phyloP scores from a whole-genome alignment of 2,113 vertebrate species.

The Podiceps cristatus region DNA sequence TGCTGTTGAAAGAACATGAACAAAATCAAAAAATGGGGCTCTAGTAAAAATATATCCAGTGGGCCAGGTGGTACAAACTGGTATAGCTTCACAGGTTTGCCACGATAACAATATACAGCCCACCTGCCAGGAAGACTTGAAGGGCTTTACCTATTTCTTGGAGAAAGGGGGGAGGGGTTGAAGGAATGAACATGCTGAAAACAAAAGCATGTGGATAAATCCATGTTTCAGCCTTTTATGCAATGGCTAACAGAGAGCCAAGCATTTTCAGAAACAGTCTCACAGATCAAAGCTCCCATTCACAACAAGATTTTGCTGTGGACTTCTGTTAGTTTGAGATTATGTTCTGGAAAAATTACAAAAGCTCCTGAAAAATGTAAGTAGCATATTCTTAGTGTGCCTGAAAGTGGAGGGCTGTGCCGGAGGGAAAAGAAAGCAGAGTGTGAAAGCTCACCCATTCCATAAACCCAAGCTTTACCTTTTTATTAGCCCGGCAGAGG shows the following conservation, averaged over 20 bases:
- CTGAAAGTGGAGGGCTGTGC: neutral
- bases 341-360: neutral
- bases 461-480: neutral
- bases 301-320: neutral
- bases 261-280: neutral
- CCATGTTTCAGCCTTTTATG: neutral
- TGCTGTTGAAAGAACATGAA: neutral
- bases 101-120: neutral
- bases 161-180: neutral
- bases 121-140: neutral
- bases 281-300: conserved; percentile 12
- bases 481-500: neutral
- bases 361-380: neutral
- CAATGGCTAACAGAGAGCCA: neutral
- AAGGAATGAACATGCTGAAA: neutral
- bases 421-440: neutral
- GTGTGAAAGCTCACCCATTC: neutral
- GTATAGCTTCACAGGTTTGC: neutral
- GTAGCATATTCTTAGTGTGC: neutral
- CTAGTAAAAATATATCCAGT: neutral
- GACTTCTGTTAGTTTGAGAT: neutral
- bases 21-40: neutral
- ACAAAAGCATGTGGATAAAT: neutral
- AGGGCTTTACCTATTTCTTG: neutral
- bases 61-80: neutral